phyloP scores from a whole-genome alignment of 1,140 invertebrate species.

The Dendroctonus ponderosae region DNA sequence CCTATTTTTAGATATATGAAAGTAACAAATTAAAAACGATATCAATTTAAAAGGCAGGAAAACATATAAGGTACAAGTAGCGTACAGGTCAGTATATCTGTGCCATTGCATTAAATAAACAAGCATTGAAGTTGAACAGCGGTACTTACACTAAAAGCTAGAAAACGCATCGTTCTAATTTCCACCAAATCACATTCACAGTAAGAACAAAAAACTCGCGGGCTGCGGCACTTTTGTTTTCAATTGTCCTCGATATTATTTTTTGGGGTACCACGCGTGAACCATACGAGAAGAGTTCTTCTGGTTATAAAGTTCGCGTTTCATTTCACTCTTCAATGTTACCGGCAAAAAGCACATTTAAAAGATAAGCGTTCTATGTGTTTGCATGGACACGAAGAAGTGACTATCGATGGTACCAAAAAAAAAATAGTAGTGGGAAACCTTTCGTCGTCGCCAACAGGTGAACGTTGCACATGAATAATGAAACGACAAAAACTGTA shows the following conservation, averaged over 20 bases:
- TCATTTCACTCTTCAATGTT: constrained; percentile 18
- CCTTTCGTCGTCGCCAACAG: constrained; percentile 4
- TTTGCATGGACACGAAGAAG: constrained; percentile 19
- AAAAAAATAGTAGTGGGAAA: constrained; percentile 14
- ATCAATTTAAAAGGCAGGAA: no score
- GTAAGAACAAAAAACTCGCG: neutral
- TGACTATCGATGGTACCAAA: constrained; percentile 21
- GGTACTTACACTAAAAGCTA: no score
- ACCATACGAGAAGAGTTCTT: constrained; percentile 13
- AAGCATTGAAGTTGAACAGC: no score
- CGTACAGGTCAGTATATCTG: no score
- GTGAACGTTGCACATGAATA: constrained; percentile 14
- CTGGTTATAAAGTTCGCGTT: constrained; percentile 19
- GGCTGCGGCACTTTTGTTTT: constrained; percentile 3
- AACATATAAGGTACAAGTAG: no score
- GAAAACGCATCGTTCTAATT: no score
- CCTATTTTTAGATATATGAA: no score
- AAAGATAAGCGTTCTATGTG: constrained; percentile 5
- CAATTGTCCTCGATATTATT: constrained; percentile 14
- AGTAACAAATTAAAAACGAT: no score
- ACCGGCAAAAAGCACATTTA: constrained; percentile 12
- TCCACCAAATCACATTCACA: neutral
- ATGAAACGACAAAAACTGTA: constrained; percentile 11
- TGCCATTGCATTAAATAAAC: no score
- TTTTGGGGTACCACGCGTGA: constrained; percentile 16